These are phyloP conservation scores for Terebella lapidaria DNA, from an alignment of 2,888 invertebrate genomes.

Conservation along the genomic window DNA sequence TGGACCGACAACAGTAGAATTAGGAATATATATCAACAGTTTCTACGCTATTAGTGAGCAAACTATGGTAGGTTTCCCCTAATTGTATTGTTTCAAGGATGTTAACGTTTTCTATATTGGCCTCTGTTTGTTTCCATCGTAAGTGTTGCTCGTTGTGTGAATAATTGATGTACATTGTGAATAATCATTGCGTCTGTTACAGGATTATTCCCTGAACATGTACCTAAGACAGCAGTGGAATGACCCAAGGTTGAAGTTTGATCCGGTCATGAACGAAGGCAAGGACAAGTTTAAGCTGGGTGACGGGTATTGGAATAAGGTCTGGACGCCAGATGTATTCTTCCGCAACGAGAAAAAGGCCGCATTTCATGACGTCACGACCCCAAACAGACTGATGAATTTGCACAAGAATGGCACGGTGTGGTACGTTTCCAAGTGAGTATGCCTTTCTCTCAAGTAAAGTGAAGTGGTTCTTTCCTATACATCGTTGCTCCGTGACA, in stretches of 20 bases:
- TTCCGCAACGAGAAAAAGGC: conserved; percentile 30
- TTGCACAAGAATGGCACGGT: conserved; percentile 22
- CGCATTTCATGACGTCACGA: conserved; percentile 26
- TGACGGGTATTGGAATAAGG: conserved; percentile 22
- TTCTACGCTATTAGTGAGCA: conserved; percentile 93
- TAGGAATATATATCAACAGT: conserved; percentile 56
- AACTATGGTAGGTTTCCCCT: conserved; percentile 69
- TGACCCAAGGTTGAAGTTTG: conserved; percentile 67
- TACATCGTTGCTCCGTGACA: no score
- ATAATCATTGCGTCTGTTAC: neutral
- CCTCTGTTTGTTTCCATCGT: neutral
- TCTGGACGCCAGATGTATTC: conserved; percentile 30
- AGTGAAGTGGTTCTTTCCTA: neutral
- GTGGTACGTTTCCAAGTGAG: conserved; percentile 32
- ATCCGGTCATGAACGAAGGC: conserved; percentile 14
- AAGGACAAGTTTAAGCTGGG: conserved; percentile 18
- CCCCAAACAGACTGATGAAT: conserved; percentile 27
- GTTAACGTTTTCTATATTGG: no score
- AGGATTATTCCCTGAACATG: conserved; percentile 91
- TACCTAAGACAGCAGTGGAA: conserved; percentile 90
- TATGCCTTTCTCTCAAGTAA: conserved; percentile 13
- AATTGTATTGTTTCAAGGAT: no score
- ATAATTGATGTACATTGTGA: neutral
- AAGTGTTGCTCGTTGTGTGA: neutral
- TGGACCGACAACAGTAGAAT: conserved; percentile 33